A percentile compares a stretch with the other conserved stretches of the same genome.
These are phyloP conservation scores for Hypotaenidia philippensis DNA, from an alignment of 2,797 vertebrate species.

Conservation along the genomic window DNA sequence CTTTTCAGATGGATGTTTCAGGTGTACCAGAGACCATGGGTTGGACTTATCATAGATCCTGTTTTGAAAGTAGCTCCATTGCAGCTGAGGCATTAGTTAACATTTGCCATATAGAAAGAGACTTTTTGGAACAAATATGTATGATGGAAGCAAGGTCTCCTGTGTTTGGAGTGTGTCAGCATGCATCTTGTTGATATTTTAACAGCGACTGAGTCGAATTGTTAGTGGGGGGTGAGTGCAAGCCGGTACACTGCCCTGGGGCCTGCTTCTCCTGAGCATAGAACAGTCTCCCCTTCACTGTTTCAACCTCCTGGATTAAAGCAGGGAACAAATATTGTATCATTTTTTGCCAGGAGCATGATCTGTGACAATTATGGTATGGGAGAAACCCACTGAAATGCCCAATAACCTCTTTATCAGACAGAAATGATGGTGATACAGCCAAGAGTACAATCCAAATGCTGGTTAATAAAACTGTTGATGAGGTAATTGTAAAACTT, in stretches of 20 bases:
- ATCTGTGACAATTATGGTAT: accelerated
- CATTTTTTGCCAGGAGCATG: neutral
- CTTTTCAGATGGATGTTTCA: neutral
- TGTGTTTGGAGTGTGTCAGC: neutral
- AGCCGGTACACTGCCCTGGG: neutral
- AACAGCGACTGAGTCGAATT: neutral
- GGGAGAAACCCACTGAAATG: neutral
- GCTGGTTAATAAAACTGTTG: neutral
- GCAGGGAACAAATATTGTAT: neutral
- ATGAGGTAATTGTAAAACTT: neutral
- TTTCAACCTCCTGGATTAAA: neutral
- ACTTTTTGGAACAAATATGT: neutral
- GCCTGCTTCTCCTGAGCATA: neutral
- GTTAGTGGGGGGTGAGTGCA: neutral
- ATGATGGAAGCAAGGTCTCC: neutral
- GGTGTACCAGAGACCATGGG: neutral
- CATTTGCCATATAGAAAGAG: neutral
- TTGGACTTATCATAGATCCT: neutral
- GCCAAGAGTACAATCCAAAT: neutral
- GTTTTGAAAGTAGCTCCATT: neutral
- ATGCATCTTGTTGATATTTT: neutral
- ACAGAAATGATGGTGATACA: neutral
- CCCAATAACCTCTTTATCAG: neutral
- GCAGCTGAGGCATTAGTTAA: neutral
- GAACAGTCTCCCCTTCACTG: neutral